These are phyloP conservation scores for Brienomyrus longianalis DNA, from an alignment of 2,113 vertebrate species.

Conservation along the genomic window DNA sequence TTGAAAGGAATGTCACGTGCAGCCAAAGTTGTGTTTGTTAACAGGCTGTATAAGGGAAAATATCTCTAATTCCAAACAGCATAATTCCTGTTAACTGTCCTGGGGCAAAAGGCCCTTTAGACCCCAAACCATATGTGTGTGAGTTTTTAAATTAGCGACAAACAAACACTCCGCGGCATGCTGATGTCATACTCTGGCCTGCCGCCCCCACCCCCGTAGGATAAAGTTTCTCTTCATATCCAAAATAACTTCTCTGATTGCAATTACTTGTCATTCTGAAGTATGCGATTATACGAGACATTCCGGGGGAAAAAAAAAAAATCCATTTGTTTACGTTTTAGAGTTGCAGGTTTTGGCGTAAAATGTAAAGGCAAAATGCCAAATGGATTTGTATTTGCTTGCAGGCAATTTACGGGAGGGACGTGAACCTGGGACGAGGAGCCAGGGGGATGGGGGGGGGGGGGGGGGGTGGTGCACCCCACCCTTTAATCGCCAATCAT, in stretches of 20 bases:
- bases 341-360: background rate
- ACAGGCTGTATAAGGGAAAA: background rate
- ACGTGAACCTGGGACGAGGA: background rate
- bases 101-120: background rate
- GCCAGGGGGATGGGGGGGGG: background rate
- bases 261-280: slow-evolving; percentile 3
- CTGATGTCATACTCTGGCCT: background rate
- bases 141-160: background rate
- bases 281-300: background rate
- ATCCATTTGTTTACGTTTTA: slow-evolving; percentile 1
- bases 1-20: background rate
- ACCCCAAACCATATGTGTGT: background rate
- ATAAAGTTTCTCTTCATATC: background rate
- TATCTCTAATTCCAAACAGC: background rate
- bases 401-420: slow-evolving; percentile 1
- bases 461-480: background rate
- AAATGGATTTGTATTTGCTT: slow-evolving; percentile 1
- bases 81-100: background rate
- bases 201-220: background rate
- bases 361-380: background rate
- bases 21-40: background rate
- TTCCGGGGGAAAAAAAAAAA: background rate
- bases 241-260: slow-evolving; percentile 3
- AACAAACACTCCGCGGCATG: background rate
- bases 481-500: background rate